A percentile compares a stretch with the other conserved stretches of the same genome.
Conservation (phyloP, 2,113 vertebrate species). For the Channa maculata region DNA sequence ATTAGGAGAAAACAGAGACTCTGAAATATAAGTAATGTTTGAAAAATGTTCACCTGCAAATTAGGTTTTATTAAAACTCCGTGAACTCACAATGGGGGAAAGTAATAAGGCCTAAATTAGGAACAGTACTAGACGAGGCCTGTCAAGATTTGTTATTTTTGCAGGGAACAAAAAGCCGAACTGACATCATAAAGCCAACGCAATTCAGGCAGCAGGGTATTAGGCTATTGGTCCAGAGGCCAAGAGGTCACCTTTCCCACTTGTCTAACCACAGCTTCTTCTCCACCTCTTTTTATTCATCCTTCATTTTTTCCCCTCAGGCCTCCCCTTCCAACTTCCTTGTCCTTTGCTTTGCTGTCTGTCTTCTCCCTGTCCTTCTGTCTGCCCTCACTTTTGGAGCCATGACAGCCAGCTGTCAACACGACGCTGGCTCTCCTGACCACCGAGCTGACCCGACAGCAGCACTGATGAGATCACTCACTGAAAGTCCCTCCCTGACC, state of each 20-base stretch:
- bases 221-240: neutral
- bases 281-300: neutral
- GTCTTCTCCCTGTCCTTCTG: constrained; percentile 18
- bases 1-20: neutral
- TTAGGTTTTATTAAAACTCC: too few relatives aligned
- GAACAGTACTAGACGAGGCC: too few relatives aligned
- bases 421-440: constrained; percentile 25
- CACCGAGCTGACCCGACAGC: constrained; percentile 46
- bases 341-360: constrained; percentile 10
- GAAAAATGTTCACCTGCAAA: too few relatives aligned
- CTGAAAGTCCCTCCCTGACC: constrained; percentile 24
- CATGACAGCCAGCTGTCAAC: constrained; percentile 70
- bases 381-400: constrained; percentile 21
- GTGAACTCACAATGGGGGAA: too few relatives aligned
- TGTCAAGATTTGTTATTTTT: neutral
- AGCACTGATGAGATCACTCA: constrained; percentile 60
- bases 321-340: neutral
- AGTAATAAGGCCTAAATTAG: too few relatives aligned
- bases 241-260: constrained; percentile 18
- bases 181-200: neutral
- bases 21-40: too few relatives aligned
- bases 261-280: neutral
- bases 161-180: neutral
- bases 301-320: neutral
- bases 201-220: neutral